A percentile compares a stretch with the other conserved stretches of the same genome.
These are phyloP conservation scores for Drosophila burlai DNA, from an alignment of 1,140 invertebrate genomes.

Conservation along the genomic window DNA sequence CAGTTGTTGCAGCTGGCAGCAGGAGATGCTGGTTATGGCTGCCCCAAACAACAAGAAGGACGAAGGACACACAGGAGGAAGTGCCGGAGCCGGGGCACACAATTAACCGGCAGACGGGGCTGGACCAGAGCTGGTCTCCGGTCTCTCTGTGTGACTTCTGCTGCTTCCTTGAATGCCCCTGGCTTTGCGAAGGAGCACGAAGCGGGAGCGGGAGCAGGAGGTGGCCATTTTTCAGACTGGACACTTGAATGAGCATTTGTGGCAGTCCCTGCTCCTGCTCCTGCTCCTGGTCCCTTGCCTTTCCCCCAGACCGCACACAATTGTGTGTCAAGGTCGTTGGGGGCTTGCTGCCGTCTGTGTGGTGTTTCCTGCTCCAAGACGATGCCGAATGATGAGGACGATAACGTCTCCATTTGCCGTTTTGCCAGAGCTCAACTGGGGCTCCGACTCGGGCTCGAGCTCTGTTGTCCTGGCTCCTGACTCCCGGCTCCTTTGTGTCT, in stretches of 20 bases:
- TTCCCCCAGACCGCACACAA: constrained; percentile 27
- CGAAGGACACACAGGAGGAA: constrained; percentile 16
- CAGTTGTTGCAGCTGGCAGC: constrained; percentile 41
- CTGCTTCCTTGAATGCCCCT: constrained; percentile 59
- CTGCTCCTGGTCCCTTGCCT: constrained; percentile 1
- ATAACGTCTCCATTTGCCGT: constrained; percentile 73
- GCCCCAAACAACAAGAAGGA: constrained; percentile 37
- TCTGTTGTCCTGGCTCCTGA: constrained; percentile 26
- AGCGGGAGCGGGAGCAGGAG: constrained; percentile 4
- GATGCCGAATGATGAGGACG: constrained; percentile 71
- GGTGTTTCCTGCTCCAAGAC: constrained; percentile 79
- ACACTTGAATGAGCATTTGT: constrained; percentile 72
- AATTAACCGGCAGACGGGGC: constrained; percentile 43
- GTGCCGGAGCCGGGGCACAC: constrained; percentile 15
- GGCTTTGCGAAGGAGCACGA: constrained; percentile 27
- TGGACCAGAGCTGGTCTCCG: constrained; percentile 34
- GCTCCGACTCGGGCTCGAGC: constrained; percentile 7
- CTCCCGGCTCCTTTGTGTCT: constrained; percentile 33
- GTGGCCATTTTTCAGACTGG: constrained; percentile 77
- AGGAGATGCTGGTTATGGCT: constrained; percentile 17
- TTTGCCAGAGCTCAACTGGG: constrained; percentile 19
- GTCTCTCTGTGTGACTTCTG: constrained; percentile 43
- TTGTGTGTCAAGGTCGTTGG: constrained; percentile 76
- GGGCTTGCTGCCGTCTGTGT: constrained; percentile 24
- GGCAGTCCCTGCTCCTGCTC: constrained; percentile 3